phyloP scores from a whole-genome alignment of 2,888 invertebrate species.

The Pardosa pseudoannulata region DNA sequence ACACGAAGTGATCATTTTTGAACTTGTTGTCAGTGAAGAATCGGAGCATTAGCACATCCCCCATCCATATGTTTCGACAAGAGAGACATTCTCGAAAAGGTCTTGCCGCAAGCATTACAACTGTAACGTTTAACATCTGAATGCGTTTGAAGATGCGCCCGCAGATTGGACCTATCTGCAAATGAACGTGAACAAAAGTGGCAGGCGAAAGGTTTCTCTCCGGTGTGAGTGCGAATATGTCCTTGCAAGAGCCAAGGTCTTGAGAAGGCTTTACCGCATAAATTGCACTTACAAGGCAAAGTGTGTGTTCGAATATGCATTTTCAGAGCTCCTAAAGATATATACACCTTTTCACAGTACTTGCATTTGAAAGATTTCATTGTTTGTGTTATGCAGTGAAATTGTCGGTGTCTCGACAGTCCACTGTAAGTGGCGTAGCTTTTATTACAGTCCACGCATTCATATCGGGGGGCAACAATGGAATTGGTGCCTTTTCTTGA shows the following conservation, averaged over 20 bases:
- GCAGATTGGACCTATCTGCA: constrained; percentile 95
- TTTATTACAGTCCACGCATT: constrained; percentile 94
- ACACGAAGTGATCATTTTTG: too few relatives aligned
- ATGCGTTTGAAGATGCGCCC: constrained; percentile 98
- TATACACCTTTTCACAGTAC: constrained; percentile 96
- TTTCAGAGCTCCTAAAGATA: constrained; percentile 96
- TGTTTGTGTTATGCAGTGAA: constrained; percentile 88
- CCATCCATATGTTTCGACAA: constrained; percentile 94
- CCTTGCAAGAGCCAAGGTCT: constrained; percentile 98
- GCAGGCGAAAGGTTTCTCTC: constrained; percentile 98
- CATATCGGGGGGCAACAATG: constrained; percentile 82
- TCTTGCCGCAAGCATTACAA: constrained; percentile 93
- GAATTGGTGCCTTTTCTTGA: constrained; percentile 4
- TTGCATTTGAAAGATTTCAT: constrained; percentile 97
- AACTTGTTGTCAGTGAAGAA: too few relatives aligned
- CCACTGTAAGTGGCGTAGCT: constrained; percentile 98
- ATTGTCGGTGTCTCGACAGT: constrained; percentile 95
- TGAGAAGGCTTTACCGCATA: constrained; percentile 98
- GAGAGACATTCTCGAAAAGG: constrained; percentile 97
- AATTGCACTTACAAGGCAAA: constrained; percentile 95
- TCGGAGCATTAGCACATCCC: constrained; percentile 82
- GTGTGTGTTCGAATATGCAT: constrained; percentile 99
- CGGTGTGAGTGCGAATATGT: constrained; percentile 97
- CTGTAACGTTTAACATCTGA: constrained; percentile 98
- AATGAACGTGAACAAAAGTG: constrained; percentile 96